These are phyloP conservation scores for Xiphophorus birchmanni DNA, from an alignment of 2,797 vertebrate genomes.

Conservation along the genomic window DNA sequence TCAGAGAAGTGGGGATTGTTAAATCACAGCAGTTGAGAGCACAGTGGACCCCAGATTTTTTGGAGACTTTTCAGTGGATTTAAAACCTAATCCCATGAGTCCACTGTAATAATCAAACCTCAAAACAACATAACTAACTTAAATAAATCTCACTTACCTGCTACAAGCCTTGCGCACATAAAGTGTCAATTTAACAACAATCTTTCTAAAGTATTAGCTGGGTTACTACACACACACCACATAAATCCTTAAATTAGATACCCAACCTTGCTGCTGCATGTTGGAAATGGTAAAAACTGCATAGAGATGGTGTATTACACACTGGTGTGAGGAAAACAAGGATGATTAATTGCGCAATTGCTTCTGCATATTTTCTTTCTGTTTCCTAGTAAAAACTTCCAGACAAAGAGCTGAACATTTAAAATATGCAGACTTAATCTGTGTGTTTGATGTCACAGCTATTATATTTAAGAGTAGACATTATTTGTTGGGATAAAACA, in stretches of 20 bases:
- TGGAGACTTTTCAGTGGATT: neutral
- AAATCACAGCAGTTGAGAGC: neutral
- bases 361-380: constrained; percentile 27
- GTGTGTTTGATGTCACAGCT: neutral
- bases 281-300: constrained; percentile 29
- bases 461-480: neutral
- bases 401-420: neutral
- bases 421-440: constrained; percentile 27
- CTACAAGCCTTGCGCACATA: neutral
- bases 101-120: neutral
- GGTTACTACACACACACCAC: constrained; percentile 19
- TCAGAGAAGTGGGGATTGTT: constrained; percentile 17
- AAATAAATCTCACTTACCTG: constrained; percentile 28
- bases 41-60: neutral
- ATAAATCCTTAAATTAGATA: constrained; percentile 28
- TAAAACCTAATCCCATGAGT: neutral
- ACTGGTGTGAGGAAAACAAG: neutral
- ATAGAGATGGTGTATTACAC: constrained; percentile 3
- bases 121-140: neutral
- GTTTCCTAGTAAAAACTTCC: neutral
- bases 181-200: constrained; percentile 10
- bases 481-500: neutral
- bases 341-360: neutral
- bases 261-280: constrained; percentile 56
- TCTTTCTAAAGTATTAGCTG: neutral